Evolutionary conservation across 2,113 vertebrate genomes (phyloP).

Genomic region (Numenius arquata): DNA sequence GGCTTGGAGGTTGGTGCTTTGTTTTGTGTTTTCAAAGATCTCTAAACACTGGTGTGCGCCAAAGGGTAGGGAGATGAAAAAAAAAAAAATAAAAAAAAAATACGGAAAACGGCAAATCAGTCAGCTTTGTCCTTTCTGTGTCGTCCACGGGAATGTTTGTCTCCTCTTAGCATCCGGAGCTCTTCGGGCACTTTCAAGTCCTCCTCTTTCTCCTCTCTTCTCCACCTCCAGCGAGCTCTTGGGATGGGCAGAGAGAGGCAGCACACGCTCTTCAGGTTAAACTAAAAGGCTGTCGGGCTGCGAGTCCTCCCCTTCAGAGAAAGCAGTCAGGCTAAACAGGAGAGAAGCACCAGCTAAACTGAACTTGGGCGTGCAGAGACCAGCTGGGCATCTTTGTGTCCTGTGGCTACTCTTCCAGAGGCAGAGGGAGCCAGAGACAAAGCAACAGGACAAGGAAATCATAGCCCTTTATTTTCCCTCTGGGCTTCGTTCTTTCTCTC

Average conservation of each 20-base stretch:
- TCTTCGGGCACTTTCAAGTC: conserved; percentile 60
- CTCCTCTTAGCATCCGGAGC: conserved; percentile 53
- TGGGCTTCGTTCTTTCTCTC: conserved; percentile 4
- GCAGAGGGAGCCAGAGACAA: conserved; percentile 57
- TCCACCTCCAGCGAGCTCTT: conserved; percentile 52
- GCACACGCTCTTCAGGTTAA: conserved; percentile 31
- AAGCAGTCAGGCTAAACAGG: conserved; percentile 26
- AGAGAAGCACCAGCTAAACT: conserved; percentile 62
- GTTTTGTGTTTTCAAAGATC: conserved; percentile 15
- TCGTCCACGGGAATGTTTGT: conserved; percentile 59
- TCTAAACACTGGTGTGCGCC: conserved; percentile 15
- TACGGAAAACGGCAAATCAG: background rate
- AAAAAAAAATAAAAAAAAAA: background rate
- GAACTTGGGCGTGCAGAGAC: conserved; percentile 63
- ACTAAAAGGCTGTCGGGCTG: conserved; percentile 3
- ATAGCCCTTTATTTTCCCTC: conserved; percentile 52
- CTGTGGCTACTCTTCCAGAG: conserved; percentile 59
- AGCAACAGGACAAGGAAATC: conserved; percentile 62
- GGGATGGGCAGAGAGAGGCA: conserved; percentile 35
- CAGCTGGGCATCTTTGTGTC: conserved; percentile 58
- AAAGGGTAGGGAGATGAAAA: background rate
- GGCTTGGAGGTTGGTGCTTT: conserved; percentile 22
- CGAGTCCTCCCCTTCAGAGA: conserved; percentile 33
- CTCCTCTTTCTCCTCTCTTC: conserved; percentile 45
- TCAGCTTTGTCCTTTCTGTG: conserved; percentile 42